Evolutionary conservation across 2,888 invertebrate species (phyloP), one percentile per base, ranked within the genome.

Genomic region (Pseudeuparius sepicola): DNA sequence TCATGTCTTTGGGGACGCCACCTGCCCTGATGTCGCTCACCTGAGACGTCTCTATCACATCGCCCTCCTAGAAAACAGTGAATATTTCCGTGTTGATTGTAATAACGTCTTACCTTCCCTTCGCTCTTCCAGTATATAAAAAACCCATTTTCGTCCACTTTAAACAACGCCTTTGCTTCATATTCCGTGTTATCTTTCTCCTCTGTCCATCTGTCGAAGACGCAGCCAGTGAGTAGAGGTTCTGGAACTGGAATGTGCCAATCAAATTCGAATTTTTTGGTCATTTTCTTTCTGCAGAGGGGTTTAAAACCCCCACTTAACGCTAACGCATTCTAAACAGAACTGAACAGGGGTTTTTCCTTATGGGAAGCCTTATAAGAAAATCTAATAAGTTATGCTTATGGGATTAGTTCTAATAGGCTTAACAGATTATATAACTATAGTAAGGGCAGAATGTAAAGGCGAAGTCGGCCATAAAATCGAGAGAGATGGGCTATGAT

Each of bases 111-210:
- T 65, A 94, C 94, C 76, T 76, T 75, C 48, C 86, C 87, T 43
- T 94, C 94, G 58, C 93, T 92, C 64, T 94, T 96, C 96, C 96
- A 97, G 63, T 89, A 93, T 49, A 97, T 85, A 65, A 96, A 97
- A 71, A 96, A 96, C 26, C 93, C 96, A 66, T 89, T 92, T 60
- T 94, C 88, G 63, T 96, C 96, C 31, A 94, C 94, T 66, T 87
- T 88, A 65, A 96, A 92, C 46, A 79, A 62, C 53, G 92, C 92
- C 59, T 79, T 82, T 49, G 82, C 75, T 61, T 96, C 92, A 36
- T 81, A 70, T 49, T 90, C 93, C 27, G 83, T 80, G 56, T 87
- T 86, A 61, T 93, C 93, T 63, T 88, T 90, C 59, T 94, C 94
- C 65, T 98, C 98, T 38, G 92, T 89, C 94, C 96, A 98, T 50